phyloP scores from a whole-genome alignment of 2,797 vertebrate species.

The Gobionotothen gibberifrons region DNA sequence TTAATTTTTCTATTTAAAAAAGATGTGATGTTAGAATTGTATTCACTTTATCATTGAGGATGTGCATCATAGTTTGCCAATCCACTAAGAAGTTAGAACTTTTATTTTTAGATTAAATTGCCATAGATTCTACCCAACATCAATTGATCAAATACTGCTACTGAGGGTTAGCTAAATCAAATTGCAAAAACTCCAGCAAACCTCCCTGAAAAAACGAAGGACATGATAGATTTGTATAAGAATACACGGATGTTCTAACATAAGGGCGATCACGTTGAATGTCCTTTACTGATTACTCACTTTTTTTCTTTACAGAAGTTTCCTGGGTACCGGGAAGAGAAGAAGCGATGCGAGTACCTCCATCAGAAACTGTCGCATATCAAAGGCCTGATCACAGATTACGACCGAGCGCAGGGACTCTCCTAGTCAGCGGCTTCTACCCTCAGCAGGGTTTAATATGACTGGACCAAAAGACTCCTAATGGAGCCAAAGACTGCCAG shows the following conservation, averaged over 20 bases:
- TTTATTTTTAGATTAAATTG: conserved; percentile 7
- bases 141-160: neutral
- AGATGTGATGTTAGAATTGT: neutral
- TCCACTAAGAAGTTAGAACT: neutral
- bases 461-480: conserved; percentile 79
- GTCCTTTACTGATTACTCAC: conserved; percentile 10
- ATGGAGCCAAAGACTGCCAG: conserved; percentile 67
- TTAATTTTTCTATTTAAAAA: neutral
- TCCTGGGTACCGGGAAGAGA: conserved; percentile 90
- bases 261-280: neutral
- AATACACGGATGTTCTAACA: conserved; percentile 1
- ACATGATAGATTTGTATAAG: neutral
- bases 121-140: neutral
- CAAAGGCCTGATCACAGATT: conserved; percentile 89
- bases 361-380: conserved; percentile 91
- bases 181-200: neutral
- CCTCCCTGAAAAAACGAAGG: neutral
- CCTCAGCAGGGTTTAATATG: conserved; percentile 47
- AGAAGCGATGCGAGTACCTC: conserved; percentile 88
- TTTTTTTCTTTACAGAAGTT: conserved; percentile 79
- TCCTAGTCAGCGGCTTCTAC: conserved; percentile 67
- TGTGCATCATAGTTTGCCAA: neutral
- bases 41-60: neutral
- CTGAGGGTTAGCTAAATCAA: neutral
- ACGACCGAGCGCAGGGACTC: conserved; percentile 83